Base-by-base conservation (phyloP, 2,113 vertebrate genomes). In the Sebastes fasciatus region DNA sequence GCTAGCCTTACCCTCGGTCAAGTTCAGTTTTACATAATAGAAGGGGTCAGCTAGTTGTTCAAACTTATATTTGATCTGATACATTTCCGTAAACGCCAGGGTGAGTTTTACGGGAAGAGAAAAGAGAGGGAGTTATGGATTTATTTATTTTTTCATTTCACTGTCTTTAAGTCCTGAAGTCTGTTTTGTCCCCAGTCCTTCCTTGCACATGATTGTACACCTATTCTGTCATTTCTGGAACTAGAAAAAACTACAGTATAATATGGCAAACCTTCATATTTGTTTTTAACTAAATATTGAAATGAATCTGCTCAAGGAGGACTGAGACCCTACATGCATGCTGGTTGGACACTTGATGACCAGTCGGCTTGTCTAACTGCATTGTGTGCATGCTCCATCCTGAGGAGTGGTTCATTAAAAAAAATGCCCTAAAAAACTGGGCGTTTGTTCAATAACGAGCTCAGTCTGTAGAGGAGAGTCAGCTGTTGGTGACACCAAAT, bases 291-390 rank as follows among this genome's bases (percentile, higher is more conserved):
- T 14, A 46, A 57, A n/a, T 46, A 1, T 26, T 4, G 8, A 60
- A 3, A 17, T 72, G 0, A 55, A 42, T 73, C 0, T 23, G 70
- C 49, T 21, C 63, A 57, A 45, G 17, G 26, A 75, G 10, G 23
- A 69, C 26, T 21, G 34, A 73, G 10, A 19, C 71, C 54, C 26
- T 55, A 19, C 40, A 43, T 75, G 84, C 80, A 84, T 89, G 80
- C 52, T 21, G 52, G 23, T 5, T 48, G 58, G 42, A 49, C 23
- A 42, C 14, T 57, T 48, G 65, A 70, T 51, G 19, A 43, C 14
- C 46, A 46, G 62, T 10, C 2, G 48, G 73, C 23, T 62, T 51
- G 57, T 51, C 60, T 54, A 13, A 65, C 26, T 82, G 77, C 49
- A 81, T 49, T 42, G 66, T 83, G 64, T 73, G 84, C 69, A 52